These are phyloP conservation scores for Fukomys damarensis DNA, from an alignment of 2,113 vertebrate species.

Conservation along the genomic window DNA sequence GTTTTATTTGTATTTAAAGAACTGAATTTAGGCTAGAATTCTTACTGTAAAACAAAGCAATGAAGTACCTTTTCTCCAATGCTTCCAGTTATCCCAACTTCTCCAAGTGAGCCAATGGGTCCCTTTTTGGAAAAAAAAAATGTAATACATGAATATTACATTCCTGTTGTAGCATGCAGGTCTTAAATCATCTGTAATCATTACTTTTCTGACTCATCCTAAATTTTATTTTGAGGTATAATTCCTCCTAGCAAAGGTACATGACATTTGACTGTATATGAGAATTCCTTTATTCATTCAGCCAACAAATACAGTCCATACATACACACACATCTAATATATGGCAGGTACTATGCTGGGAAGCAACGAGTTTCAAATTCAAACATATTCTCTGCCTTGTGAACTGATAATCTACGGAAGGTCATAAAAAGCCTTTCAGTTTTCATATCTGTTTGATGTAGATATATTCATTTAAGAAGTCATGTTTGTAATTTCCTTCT, in stretches of 20 bases:
- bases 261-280: neutral
- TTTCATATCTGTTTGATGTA: neutral
- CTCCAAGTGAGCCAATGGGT: conserved; percentile 91
- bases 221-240: conserved; percentile 10
- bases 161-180: neutral
- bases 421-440: neutral
- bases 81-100: conserved; percentile 90
- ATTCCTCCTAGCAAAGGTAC: neutral
- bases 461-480: neutral
- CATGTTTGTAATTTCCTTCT: neutral
- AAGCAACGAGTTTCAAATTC: neutral
- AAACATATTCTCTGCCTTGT: neutral
- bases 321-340: neutral
- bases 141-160: neutral
- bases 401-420: neutral
- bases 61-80: conserved; percentile 95
- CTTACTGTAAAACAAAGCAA: conserved; percentile 11
- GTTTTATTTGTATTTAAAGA: neutral
- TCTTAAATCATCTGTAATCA: conserved; percentile 17
- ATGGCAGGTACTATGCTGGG: neutral
- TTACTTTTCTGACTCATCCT: neutral
- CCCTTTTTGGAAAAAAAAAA: conserved; percentile 86
- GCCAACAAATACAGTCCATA: neutral
- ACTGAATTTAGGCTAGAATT: neutral
- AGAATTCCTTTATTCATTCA: conserved; percentile 36